phyloP scores from a whole-genome alignment of 2,888 invertebrate genomes.

The Dastarcus helophoroides region DNA sequence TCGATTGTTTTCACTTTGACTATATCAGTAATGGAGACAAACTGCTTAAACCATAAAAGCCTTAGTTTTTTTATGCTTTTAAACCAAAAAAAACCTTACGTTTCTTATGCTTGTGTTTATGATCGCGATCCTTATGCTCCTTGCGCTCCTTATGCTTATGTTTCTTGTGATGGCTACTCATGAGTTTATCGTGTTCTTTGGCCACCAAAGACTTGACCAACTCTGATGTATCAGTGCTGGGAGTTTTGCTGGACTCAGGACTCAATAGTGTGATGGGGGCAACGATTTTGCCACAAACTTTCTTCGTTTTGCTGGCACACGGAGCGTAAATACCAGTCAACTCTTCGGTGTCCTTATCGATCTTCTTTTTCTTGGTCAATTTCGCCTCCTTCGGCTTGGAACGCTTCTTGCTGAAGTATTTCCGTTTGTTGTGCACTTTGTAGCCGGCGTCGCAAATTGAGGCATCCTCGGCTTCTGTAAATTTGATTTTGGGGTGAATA shows the following conservation, averaged over 20 bases:
- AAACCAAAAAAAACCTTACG: too few species aligned
- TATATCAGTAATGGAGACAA: too few species aligned
- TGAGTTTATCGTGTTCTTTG: slow-evolving; percentile 23
- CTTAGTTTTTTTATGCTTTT: too few species aligned
- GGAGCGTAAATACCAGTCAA: slow-evolving; percentile 23
- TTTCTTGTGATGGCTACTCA: slow-evolving; percentile 27
- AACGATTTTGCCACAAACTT: slow-evolving; percentile 32
- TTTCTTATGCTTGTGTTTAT: slow-evolving; percentile 30
- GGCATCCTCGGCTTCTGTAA: slow-evolving; percentile 42
- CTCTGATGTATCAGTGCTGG: slow-evolving; percentile 18
- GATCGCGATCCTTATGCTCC: slow-evolving; percentile 21
- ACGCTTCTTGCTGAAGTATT: slow-evolving; percentile 25
- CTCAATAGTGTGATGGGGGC: slow-evolving; percentile 21
- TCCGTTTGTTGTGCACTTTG: slow-evolving; percentile 37
- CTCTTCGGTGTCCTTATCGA: slow-evolving; percentile 10
- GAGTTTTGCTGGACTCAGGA: slow-evolving; percentile 2
- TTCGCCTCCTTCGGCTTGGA: slow-evolving; percentile 3
- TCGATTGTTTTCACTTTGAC: too few species aligned
- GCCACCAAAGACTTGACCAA: slow-evolving; percentile 25
- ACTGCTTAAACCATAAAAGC: too few species aligned
- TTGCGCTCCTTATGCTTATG: slow-evolving; percentile 25
- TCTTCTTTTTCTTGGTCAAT: neutral
- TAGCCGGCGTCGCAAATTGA: slow-evolving; percentile 43
- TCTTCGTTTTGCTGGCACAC: slow-evolving; percentile 26
- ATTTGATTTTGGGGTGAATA: too few species aligned